Evolutionary conservation across 2,888 invertebrate genomes (phyloP).

Genomic region (Metallyticus violacea): DNA sequence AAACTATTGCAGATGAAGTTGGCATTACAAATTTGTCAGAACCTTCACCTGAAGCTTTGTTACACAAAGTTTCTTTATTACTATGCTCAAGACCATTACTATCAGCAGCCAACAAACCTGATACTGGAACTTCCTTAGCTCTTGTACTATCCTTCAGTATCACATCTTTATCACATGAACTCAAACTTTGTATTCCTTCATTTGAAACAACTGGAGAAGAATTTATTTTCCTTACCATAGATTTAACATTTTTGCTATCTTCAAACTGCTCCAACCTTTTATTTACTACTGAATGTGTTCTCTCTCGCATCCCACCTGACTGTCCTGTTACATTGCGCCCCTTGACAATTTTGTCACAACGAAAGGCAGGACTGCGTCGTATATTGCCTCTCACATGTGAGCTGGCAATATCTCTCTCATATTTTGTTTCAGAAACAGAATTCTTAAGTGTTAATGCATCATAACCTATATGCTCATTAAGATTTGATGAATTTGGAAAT

Average conservation of each 20-base stretch:
- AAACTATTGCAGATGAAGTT: background rate
- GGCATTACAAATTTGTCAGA: background rate
- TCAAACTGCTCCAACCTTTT: constrained; percentile 19
- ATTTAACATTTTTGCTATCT: background rate
- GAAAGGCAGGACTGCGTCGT: constrained; percentile 54
- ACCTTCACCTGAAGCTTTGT: background rate
- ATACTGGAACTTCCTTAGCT: background rate
- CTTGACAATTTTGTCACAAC: constrained; percentile 42
- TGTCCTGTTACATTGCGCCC: constrained; percentile 1
- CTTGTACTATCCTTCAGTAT: background rate
- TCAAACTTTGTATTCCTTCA: background rate
- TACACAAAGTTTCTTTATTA: background rate
- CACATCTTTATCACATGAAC: background rate
- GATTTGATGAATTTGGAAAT: background rate
- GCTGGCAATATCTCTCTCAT: background rate
- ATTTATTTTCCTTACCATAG: constrained; percentile 5
- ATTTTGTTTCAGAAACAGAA: background rate
- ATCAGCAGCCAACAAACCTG: background rate
- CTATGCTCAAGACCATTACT: background rate
- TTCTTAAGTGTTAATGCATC: background rate
- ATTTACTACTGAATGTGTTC: constrained; percentile 16
- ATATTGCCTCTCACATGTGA: constrained; percentile 18
- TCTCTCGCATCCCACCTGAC: background rate
- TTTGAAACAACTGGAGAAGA: background rate
- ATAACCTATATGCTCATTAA: background rate